Conservation (phyloP, 1,140 invertebrate genomes). For the Lordiphosa clarofinis region DNA sequence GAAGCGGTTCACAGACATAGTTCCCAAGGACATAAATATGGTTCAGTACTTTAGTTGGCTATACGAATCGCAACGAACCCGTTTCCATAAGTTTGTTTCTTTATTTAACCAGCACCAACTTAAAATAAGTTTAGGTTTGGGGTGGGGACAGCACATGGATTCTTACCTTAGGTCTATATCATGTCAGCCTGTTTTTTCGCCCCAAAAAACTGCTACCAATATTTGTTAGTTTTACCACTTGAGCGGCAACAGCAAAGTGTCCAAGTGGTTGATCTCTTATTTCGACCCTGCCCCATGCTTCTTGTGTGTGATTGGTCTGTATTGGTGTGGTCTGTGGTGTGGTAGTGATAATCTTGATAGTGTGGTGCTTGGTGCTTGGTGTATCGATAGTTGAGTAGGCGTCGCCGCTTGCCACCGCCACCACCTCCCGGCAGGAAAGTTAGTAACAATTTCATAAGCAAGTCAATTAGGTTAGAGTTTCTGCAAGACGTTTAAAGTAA, state of each 20-base stretch:
- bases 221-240: slow-evolving; percentile 39
- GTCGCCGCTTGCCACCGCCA: slow-evolving; percentile 25
- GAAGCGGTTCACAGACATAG: too few relatives aligned
- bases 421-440: slow-evolving; percentile 53
- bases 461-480: slow-evolving; percentile 64
- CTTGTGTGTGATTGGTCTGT: slow-evolving; percentile 17
- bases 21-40: too few relatives aligned
- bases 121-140: slow-evolving; percentile 11
- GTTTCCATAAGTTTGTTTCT: background rate
- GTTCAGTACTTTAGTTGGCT: too few relatives aligned
- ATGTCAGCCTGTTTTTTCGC: slow-evolving; percentile 33
- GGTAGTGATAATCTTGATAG: slow-evolving; percentile 62
- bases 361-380: slow-evolving; percentile 34
- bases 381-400: slow-evolving; percentile 15
- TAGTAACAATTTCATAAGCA: slow-evolving; percentile 77
- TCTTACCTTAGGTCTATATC: slow-evolving; percentile 68
- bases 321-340: slow-evolving; percentile 48
- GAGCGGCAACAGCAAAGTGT: slow-evolving; percentile 61
- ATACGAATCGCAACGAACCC: too few relatives aligned
- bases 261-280: slow-evolving; percentile 36
- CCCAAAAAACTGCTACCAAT: slow-evolving; percentile 50
- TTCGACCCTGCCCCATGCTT: slow-evolving; percentile 16
- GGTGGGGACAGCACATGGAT: slow-evolving; percentile 21
- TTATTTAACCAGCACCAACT: slow-evolving; percentile 39
- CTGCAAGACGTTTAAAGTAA: slow-evolving; percentile 60